A percentile compares a stretch with the other conserved stretches of the same genome.
These are phyloP conservation scores for Strigops habroptila DNA, from an alignment of 2,113 vertebrate species.

Conservation along the genomic window DNA sequence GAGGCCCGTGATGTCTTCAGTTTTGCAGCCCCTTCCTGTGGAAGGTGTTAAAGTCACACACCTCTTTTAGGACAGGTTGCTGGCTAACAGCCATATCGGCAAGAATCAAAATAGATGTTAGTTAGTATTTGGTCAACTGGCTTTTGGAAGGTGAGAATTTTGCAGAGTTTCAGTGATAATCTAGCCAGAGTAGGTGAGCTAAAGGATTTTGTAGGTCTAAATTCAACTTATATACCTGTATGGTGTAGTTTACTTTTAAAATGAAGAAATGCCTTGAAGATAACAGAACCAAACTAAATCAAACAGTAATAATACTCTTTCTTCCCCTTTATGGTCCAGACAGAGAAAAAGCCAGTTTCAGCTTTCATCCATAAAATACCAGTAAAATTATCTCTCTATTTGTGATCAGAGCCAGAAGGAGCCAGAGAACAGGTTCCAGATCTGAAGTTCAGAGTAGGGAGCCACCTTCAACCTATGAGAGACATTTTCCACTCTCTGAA, in stretches of 20 bases:
- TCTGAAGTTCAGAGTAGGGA: not conserved
- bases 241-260: not conserved
- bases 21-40: not conserved
- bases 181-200: not conserved
- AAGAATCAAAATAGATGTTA: not conserved
- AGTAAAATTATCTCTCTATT: not conserved
- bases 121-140: not conserved
- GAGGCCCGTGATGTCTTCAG: not conserved
- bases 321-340: not conserved
- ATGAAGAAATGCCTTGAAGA: not conserved
- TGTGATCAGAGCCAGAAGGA: not conserved
- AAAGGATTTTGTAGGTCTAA: not conserved
- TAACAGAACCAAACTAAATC: not conserved
- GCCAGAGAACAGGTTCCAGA: not conserved
- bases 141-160: not conserved
- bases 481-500: not conserved
- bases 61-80: not conserved
- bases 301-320: not conserved
- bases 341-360: not conserved
- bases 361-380: not conserved
- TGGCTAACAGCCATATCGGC: not conserved
- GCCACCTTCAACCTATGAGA: not conserved
- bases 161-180: not conserved
- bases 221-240: not conserved
- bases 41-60: not conserved